phyloP scores from a whole-genome alignment of 2,797 vertebrate species.

The Aldrovandia affinis region DNA sequence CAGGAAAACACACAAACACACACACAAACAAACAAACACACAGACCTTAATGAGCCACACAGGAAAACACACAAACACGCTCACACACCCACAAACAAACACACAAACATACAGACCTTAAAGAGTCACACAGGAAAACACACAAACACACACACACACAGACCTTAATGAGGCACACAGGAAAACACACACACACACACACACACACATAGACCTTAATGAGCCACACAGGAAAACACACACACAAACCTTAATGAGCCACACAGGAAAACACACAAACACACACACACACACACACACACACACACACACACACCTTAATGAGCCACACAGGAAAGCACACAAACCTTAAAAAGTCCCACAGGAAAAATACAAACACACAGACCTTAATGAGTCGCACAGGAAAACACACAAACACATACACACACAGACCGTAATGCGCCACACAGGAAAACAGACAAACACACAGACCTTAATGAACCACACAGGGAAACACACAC shows the following conservation, averaged over 20 bases:
- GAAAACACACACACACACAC: background rate
- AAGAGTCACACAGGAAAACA: too few relatives aligned
- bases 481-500: background rate
- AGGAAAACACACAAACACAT: background rate
- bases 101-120: too few relatives aligned
- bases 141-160: conserved; percentile 11
- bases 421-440: conserved; percentile 7
- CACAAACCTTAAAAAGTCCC: too few relatives aligned
- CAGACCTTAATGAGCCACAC: background rate
- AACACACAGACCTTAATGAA: background rate
- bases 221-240: too few relatives aligned
- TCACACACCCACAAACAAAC: too few relatives aligned
- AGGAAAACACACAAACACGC: too few relatives aligned
- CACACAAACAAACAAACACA: conserved; percentile 11
- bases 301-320: conserved; percentile 4
- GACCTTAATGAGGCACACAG: background rate
- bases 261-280: background rate
- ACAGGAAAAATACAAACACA: conserved; percentile 12
- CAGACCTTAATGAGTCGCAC: background rate
- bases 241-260: too few relatives aligned
- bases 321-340: too few relatives aligned
- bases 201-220: too few relatives aligned
- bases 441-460: background rate
- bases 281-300: background rate
- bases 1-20: too few relatives aligned